phyloP scores from a whole-genome alignment of 2,113 vertebrate genomes.

The Labrus mixtus region DNA sequence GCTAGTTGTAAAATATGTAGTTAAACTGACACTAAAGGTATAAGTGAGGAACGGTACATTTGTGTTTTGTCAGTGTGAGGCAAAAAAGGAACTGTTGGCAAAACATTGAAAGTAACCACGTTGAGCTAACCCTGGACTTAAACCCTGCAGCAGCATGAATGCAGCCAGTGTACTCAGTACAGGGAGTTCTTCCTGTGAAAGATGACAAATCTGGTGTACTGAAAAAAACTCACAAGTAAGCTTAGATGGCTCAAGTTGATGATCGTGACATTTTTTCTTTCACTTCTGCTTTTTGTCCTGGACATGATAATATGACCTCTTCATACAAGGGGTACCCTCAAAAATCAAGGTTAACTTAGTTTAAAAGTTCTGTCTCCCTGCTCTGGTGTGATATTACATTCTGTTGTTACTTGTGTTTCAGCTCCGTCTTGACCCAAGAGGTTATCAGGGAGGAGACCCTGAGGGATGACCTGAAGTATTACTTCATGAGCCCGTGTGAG shows the following conservation, averaged over 20 bases:
- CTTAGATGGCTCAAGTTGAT: background rate
- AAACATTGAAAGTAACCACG: slow-evolving; percentile 41
- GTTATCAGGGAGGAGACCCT: slow-evolving; percentile 83
- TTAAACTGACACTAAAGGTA: background rate
- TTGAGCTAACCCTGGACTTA: slow-evolving; percentile 71
- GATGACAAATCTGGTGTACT: background rate
- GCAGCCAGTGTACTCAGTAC: slow-evolving; percentile 47
- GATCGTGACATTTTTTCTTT: slow-evolving; percentile 14
- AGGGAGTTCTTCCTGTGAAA: slow-evolving; percentile 33
- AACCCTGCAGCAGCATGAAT: slow-evolving; percentile 61
- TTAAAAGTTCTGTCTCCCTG: background rate
- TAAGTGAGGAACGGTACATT: background rate
- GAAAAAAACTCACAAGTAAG: slow-evolving; percentile 8
- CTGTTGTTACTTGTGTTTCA: slow-evolving; percentile 48
- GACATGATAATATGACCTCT: background rate
- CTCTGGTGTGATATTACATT: background rate
- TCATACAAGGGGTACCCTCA: background rate
- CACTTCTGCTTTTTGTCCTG: slow-evolving; percentile 50
- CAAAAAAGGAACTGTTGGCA: background rate
- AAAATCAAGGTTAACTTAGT: background rate
- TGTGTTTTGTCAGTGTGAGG: background rate
- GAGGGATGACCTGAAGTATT: slow-evolving; percentile 93
- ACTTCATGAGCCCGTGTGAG: slow-evolving; percentile 99
- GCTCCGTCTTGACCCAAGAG: slow-evolving; percentile 82
- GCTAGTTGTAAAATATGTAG: background rate